Percentiles rank a stretch among this genome's conserved stretches.
Evolutionary conservation across 2,888 invertebrate species (phyloP).

Genomic region (Lasioglossum lativentre): DNA sequence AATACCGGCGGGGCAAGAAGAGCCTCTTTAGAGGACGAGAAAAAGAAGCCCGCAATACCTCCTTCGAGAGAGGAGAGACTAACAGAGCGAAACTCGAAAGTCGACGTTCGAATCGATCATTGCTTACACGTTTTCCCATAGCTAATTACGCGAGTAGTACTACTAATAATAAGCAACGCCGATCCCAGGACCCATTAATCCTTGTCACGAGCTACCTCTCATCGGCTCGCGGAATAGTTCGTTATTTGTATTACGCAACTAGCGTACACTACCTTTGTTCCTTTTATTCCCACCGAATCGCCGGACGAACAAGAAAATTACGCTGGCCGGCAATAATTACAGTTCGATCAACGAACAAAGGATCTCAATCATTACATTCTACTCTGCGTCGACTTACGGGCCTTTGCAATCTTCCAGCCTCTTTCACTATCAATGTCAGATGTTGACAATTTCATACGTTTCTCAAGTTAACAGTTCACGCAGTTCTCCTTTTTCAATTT

Average conservation of each 20-base stretch:
- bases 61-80: constrained; percentile 51
- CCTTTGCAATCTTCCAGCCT: background rate
- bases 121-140: constrained; percentile 62
- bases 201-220: constrained; percentile 59
- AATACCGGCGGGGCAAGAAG: constrained; percentile 71
- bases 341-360: constrained; percentile 1
- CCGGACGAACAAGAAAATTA: background rate
- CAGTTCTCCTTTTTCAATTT: background rate
- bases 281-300: constrained; percentile 18
- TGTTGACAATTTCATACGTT: background rate
- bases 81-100: constrained; percentile 63
- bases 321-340: background rate
- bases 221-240: constrained; percentile 48
- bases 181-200: constrained; percentile 59
- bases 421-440: background rate
- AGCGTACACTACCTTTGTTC: background rate
- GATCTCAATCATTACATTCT: background rate
- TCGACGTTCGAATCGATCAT: constrained; percentile 69
- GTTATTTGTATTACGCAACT: constrained; percentile 51
- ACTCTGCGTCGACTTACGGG: background rate
- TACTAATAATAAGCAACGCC: constrained; percentile 66
- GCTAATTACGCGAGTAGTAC: constrained; percentile 66
- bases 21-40: constrained; percentile 67
- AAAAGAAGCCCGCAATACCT: constrained; percentile 58
- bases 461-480: background rate